phyloP scores from a whole-genome alignment of 2,797 vertebrate species.

The Molossus molossus region DNA sequence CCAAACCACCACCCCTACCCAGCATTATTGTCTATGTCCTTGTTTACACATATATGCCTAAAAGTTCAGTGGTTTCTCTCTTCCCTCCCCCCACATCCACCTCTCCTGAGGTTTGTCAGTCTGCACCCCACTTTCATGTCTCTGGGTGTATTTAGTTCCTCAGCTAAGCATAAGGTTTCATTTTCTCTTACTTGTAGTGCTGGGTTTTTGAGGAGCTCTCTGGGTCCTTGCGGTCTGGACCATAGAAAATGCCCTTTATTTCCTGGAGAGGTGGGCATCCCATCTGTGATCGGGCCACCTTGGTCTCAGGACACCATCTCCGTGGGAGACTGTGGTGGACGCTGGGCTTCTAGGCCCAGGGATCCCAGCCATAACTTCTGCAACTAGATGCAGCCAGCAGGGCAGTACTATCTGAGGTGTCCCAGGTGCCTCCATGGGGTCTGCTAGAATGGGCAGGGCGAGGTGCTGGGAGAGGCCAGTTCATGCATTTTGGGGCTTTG shows the following conservation, averaged over 20 bases:
- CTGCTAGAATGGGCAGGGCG: neutral
- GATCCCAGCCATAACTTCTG: neutral
- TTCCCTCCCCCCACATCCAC: too few relatives aligned
- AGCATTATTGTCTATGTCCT: too few relatives aligned
- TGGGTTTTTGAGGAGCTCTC: neutral
- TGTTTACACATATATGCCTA: too few relatives aligned
- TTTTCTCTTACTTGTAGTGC: neutral
- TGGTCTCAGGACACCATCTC: neutral
- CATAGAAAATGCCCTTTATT: neutral
- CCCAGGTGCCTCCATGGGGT: neutral
- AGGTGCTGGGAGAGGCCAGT: neutral
- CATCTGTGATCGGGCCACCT: neutral
- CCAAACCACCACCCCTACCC: too few relatives aligned
- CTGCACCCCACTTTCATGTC: too few relatives aligned
- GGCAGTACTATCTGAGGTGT: neutral
- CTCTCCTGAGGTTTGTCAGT: too few relatives aligned
- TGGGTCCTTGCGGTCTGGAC: neutral
- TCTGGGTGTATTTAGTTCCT: too few relatives aligned
- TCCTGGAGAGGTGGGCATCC: neutral
- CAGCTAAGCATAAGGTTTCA: neutral
- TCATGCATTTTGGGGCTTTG: neutral
- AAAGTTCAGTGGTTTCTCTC: too few relatives aligned
- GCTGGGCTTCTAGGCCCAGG: neutral
- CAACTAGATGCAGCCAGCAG: neutral
- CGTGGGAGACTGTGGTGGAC: neutral